Evolutionary conservation across 2,113 vertebrate genomes (phyloP), one percentile per base, ranked within the genome.

Genomic region (Gadus macrocephalus): DNA sequence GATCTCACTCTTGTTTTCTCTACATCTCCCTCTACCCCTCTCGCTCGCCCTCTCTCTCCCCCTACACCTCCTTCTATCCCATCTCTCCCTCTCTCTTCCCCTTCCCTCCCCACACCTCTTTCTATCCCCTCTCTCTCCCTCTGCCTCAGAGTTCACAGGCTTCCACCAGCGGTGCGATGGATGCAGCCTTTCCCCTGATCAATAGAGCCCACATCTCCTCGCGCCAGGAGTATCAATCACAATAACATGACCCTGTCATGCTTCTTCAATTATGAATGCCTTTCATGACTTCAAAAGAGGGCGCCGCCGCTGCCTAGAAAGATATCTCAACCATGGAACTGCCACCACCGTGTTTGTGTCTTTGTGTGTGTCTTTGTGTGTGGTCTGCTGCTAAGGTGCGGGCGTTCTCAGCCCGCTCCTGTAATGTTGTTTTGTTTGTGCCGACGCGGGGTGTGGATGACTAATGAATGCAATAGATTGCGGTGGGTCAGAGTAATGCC

Each of bases 181-280:
- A n/a, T 64, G 68, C 79, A 67, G 69, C 66, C 78, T 80, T 71
- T 77, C 15, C 38, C 12, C 67, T 56, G 22, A 86, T 89, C 86
- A 67, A 89, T 84, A 83, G 77, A 82, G 73, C 80, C 53, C 80
- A 76, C 84, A 67, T 68, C 64, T 38, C 53, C 69, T 80, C 78
- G 74, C 69, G 65, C 74, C 49, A 55, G 68, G 56, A 56, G 65
- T 60, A 70, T 83, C 76, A 75, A 85, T 88, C 84, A 81, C 60
- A 70, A 22, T 0, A 8, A 17, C 38, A 67, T 25, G 70, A 53
- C 71, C 68, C 69, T 55, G 77, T 81, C 75, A 61, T 73, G 53
- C n/a, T 31, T 6, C 17, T 64, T 80, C 71, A 67, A 70, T 78
- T 81, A 82, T 73, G 76, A 66, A 86, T 78, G 65, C 69, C 72